Percentiles rank a stretch among this genome's conserved stretches.
Conservation (phyloP, 2,888 invertebrate species). For the Trichogramma evanescens region DNA sequence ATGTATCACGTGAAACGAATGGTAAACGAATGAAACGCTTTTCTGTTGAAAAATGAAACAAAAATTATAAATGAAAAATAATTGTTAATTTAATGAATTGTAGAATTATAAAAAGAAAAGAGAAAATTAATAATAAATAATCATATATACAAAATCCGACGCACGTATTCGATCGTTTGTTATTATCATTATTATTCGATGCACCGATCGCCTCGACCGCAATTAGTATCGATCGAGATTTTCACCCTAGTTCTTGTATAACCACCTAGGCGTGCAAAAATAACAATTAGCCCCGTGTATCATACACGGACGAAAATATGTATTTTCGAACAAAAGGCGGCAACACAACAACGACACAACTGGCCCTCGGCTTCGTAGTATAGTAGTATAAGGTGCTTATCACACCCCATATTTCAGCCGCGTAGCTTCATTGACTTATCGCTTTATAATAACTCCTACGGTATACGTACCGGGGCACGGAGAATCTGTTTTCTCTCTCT, state of each 20-base stretch:
- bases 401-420: neutral
- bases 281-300: neutral
- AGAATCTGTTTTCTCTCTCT: neutral
- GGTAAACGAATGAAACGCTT: no score
- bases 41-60: neutral
- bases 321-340: no score
- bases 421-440: conserved; percentile 6
- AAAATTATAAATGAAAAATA: neutral
- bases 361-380: neutral
- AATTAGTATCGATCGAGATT: no score
- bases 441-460: conserved; percentile 14
- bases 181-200: neutral
- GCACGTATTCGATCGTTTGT: neutral
- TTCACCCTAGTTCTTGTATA: no score
- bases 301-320: no score
- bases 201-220: no score
- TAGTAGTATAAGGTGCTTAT: no score
- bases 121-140: conserved; percentile 5
- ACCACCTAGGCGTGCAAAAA: neutral
- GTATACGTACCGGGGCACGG: neutral
- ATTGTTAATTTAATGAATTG: neutral
- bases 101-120: conserved; percentile 15
- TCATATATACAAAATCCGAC: neutral
- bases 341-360: neutral
- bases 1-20: conserved; percentile 1